Conservation (phyloP, 2,113 vertebrate genomes). For the Dolichallabes microphthalmus region DNA sequence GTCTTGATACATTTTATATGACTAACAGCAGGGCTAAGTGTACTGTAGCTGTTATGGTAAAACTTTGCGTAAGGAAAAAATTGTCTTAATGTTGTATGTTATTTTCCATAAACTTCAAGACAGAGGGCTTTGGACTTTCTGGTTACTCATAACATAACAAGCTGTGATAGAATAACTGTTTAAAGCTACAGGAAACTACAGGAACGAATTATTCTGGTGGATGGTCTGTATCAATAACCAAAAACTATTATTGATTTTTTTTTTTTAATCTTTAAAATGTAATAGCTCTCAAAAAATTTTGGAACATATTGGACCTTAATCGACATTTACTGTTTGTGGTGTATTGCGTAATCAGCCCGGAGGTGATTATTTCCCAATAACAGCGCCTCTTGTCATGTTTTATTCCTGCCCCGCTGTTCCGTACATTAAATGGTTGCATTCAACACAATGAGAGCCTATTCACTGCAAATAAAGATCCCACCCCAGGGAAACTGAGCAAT, state of each 20-base stretch:
- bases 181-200: neutral
- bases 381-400: neutral
- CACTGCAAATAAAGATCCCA: constrained; percentile 26
- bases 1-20: neutral
- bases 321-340: neutral
- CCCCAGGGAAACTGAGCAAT: constrained; percentile 15
- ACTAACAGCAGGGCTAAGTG: neutral
- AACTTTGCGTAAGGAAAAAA: neutral
- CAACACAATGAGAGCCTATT: constrained; percentile 26
- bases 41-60: neutral
- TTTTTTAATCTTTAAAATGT: neutral
- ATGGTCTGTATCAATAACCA: neutral
- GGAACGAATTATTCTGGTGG: neutral
- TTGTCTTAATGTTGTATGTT: neutral
- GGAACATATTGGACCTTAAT: neutral
- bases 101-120: neutral
- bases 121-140: neutral
- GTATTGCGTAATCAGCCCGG: too few relatives aligned
- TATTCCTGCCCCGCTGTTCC: neutral
- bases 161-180: neutral
- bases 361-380: neutral
- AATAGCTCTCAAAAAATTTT: neutral
- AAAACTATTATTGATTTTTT: too few relatives aligned
- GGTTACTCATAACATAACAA: neutral
- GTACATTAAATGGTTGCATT: constrained; percentile 24